Evolutionary conservation across 2,888 invertebrate species (phyloP).

Genomic region (Prosapia bicincta): DNA sequence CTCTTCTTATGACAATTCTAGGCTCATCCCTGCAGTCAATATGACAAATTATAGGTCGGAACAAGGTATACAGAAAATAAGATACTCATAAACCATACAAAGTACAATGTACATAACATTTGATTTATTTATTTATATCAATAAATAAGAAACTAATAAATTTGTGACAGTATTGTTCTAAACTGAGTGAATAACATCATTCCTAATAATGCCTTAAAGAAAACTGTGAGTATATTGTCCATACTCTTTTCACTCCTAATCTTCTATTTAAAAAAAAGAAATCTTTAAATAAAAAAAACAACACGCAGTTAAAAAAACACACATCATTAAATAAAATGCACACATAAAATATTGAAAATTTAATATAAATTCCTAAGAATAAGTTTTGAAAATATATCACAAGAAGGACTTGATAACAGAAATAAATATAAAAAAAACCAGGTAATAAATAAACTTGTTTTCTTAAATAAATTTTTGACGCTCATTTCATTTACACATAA

Average conservation of each 20-base stretch:
- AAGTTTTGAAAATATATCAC: neutral
- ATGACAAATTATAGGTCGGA: no score
- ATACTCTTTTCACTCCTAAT: neutral
- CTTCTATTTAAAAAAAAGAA: neutral
- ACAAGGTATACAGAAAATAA: no score
- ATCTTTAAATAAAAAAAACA: neutral
- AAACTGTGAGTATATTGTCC: neutral
- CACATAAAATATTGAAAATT: neutral
- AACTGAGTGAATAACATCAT: neutral
- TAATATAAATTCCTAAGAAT: neutral
- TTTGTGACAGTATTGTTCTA: neutral
- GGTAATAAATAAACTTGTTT: neutral
- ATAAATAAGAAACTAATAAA: constrained; percentile 2
- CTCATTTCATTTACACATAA: neutral
- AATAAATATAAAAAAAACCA: neutral
- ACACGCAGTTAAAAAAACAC: neutral
- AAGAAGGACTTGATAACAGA: neutral
- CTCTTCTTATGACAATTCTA: no score
- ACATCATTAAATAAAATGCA: neutral
- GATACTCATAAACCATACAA: neutral
- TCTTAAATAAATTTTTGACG: neutral
- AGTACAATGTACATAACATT: neutral
- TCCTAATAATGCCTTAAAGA: neutral
- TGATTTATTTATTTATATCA: neutral
- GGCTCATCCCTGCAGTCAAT: no score